A percentile compares a stretch with the other conserved stretches of the same genome.
Conservation (phyloP, 2,797 vertebrate genomes). For the Kryptopterus vitreolus region DNA sequence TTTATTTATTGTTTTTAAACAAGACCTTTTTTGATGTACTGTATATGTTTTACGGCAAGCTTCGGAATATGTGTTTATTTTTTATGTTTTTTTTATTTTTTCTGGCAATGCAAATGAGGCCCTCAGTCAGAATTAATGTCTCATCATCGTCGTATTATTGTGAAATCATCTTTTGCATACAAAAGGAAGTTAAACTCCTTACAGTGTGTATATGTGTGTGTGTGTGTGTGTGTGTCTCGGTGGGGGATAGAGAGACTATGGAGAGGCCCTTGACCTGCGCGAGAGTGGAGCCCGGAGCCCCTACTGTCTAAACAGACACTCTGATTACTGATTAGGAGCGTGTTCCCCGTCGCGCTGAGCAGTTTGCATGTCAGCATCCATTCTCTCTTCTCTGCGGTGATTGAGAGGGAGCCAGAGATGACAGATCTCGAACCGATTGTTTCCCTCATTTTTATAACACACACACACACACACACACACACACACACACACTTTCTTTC, state of each 20-base stretch:
- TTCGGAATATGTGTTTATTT: conserved; percentile 21
- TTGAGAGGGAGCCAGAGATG: conserved; percentile 74
- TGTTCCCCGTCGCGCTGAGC: conserved; percentile 72
- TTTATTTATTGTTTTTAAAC: conserved; percentile 40
- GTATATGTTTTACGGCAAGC: conserved; percentile 15
- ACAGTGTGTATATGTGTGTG: not conserved
- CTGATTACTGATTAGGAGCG: conserved; percentile 82
- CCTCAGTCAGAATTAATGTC: conserved; percentile 24
- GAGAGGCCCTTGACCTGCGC: conserved; percentile 79
- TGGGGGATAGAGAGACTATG: conserved; percentile 70
- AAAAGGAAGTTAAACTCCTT: conserved; percentile 21
- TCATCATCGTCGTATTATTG: conserved; percentile 26
- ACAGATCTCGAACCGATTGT: conserved; percentile 70
- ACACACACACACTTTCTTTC: not conserved
- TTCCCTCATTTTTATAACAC: conserved; percentile 34
- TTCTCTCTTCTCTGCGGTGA: conserved; percentile 66
- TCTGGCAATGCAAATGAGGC: conserved; percentile 31
- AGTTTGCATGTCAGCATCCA: conserved; percentile 72
- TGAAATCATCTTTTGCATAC: conserved; percentile 29
- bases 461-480: not conserved
- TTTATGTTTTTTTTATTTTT: too few species aligned
- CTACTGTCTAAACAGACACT: conserved; percentile 68
- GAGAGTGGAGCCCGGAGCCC: conserved; percentile 67
- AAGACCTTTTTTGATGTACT: conserved; percentile 1
- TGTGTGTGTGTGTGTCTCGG: conserved; percentile 57